Base-by-base conservation (phyloP, 35 echinoderm and acorn worm species). In the Anneissia japonica region DNA sequence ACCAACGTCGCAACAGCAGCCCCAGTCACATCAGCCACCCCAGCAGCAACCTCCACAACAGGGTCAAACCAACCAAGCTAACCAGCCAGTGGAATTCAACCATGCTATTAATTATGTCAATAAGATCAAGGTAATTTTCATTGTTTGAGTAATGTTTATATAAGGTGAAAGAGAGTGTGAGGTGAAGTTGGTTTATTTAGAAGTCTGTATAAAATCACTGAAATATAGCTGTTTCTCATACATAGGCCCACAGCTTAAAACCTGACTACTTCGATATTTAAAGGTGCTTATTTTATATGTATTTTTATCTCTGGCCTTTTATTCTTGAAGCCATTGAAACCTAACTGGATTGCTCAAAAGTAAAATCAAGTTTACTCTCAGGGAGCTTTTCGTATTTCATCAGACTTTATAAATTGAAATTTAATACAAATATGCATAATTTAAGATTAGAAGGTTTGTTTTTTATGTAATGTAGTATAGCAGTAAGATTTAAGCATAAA, bases 61-160 rank as follows among this genome's bases (percentile, higher is more conserved):
- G 43, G 81, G n/a, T 39, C 79, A 81, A 30, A 23, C 4, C 75
- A 77, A 77, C 31, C 79, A 81, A 37, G 86, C 91, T 26, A 87
- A 89, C 46, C 95, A 98, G 46, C 95, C 95, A 10, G 95, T 98
- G 36, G 95, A 98, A 75, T 98, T 98, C 81, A 98, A 98, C 76
- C 95, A 98, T 89, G 95, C 95, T 30, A 98, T 98, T 72, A 98
- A 93, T 46, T 98, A 98, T 46, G 95, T 98, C 74, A 98, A 98
- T 64, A 98, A 98, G 84, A 98, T 98, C 56, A 98, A 98, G 89
- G 95, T 94, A 89, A 36, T 38, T 76, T n/a, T 84, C 28, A 30
- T 21, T 35, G 0, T 4, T 34, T 74, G n/a, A 30, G 28, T 73
- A 32, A 35, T 31, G 40, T 82, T 0, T 82, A 4, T 82, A 10